Evolutionary conservation across 2,113 vertebrate genomes (phyloP).

Genomic region (Chamaea fasciata): DNA sequence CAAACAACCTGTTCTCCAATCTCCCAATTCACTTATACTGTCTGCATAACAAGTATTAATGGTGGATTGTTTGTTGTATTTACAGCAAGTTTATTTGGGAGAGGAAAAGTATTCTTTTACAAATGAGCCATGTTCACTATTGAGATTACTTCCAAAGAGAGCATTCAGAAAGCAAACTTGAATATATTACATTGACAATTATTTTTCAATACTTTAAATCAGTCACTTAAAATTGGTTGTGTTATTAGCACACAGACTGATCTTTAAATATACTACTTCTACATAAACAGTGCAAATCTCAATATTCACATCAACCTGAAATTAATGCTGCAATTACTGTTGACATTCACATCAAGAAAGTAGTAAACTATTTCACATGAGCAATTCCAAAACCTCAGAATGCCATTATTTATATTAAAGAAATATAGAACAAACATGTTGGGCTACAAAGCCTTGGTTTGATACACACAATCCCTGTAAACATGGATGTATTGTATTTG

Average conservation of each 20-base stretch:
- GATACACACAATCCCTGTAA: conserved; percentile 65
- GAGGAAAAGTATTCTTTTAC: conserved; percentile 39
- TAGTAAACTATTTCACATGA: conserved; percentile 67
- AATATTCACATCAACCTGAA: conserved; percentile 71
- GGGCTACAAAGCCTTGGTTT: conserved; percentile 52
- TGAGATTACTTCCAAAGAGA: conserved; percentile 49
- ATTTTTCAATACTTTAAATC: conserved; percentile 69
- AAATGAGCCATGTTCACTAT: conserved; percentile 50
- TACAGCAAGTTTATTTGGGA: conserved; percentile 59
- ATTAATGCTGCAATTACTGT: conserved; percentile 72
- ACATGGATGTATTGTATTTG: conserved; percentile 63
- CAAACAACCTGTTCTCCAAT: neutral
- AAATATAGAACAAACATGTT: conserved; percentile 56
- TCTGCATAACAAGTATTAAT: conserved; percentile 13
- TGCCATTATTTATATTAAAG: conserved; percentile 54
- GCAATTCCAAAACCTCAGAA: conserved; percentile 64
- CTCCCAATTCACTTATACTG: neutral
- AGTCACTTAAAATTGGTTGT: conserved; percentile 58
- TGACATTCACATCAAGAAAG: conserved; percentile 64
- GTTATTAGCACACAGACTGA: conserved; percentile 69
- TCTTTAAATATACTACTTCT: conserved; percentile 71
- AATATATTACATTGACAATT: conserved; percentile 65
- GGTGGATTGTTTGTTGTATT: conserved; percentile 30
- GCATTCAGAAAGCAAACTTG: conserved; percentile 60
- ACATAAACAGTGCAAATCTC: conserved; percentile 71